These are phyloP conservation scores for Halcyon smyrnensis DNA, from an alignment of 2,797 vertebrate genomes.

Conservation along the genomic window DNA sequence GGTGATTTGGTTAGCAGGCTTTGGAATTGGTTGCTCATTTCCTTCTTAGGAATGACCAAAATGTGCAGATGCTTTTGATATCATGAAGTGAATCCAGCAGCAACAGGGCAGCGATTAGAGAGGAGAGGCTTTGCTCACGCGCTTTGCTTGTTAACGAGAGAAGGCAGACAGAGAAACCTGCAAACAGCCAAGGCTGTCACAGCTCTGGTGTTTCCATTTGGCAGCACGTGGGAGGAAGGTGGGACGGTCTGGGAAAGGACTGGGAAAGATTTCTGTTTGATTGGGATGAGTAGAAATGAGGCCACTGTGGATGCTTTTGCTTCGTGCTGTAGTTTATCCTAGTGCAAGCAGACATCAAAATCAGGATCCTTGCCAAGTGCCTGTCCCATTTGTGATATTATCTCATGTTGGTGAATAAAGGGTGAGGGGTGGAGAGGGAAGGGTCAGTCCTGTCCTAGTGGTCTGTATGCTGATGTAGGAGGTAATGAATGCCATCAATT, in stretches of 20 bases:
- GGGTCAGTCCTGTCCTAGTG: slow-evolving; percentile 7
- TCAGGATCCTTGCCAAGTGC: slow-evolving; percentile 2
- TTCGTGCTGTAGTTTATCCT: not conserved
- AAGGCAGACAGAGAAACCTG: not conserved
- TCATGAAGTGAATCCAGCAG: slow-evolving; percentile 17
- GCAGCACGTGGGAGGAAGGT: not conserved
- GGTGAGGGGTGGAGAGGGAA: not conserved
- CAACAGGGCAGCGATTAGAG: slow-evolving; percentile 29
- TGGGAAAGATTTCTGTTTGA: not conserved
- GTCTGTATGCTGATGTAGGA: slow-evolving; percentile 8
- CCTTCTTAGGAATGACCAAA: not conserved
- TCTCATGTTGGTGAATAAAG: slow-evolving; percentile 1
- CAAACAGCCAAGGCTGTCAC: not conserved
- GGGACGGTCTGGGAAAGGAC: not conserved
- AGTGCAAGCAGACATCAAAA: not conserved
- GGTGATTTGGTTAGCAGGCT: not conserved
- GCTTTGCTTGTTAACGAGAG: slow-evolving; percentile 24
- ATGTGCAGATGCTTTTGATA: not conserved
- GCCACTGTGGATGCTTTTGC: not conserved
- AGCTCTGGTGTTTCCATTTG: not conserved
- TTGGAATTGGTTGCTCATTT: not conserved
- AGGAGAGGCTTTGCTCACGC: slow-evolving; percentile 4
- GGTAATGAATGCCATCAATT: slow-evolving; percentile 1
- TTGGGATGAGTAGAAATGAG: not conserved
- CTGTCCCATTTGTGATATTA: not conserved